These are phyloP conservation scores for Stegana nigrithorax DNA, from an alignment of 2,888 invertebrate species.

Conservation along the genomic window DNA sequence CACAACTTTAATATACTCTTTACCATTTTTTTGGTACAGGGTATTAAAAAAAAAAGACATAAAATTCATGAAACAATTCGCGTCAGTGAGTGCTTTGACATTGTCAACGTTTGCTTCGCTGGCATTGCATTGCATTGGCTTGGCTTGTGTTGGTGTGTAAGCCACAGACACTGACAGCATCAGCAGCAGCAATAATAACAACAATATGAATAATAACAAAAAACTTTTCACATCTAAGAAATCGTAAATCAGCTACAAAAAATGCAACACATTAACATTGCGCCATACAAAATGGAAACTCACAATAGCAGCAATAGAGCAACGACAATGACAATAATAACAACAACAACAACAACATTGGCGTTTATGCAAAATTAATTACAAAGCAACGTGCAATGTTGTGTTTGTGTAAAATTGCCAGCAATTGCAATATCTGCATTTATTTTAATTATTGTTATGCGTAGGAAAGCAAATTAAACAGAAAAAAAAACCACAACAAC, in stretches of 20 bases:
- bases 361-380: constrained; percentile 45
- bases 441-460: constrained; percentile 31
- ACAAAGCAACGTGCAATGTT: constrained; percentile 16
- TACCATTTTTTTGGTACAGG: constrained; percentile 28
- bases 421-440: constrained; percentile 23
- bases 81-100: constrained; percentile 24
- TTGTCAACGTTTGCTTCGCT: constrained; percentile 27
- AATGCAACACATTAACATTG: constrained; percentile 1
- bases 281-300: background rate
- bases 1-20: too few relatives aligned
- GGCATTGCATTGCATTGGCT: background rate
- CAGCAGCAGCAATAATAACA: constrained; percentile 42
- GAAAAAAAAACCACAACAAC: too few relatives aligned
- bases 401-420: background rate
- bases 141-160: background rate
- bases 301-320: constrained; percentile 16
- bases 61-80: background rate
- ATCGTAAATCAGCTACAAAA: constrained; percentile 38
- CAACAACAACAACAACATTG: too few relatives aligned
- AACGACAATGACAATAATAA: constrained; percentile 16
- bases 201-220: constrained; percentile 13
- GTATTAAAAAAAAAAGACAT: background rate
- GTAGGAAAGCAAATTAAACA: constrained; percentile 6
- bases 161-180: constrained; percentile 11
- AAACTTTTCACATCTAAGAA: constrained; percentile 26